These are phyloP conservation scores for Cheilosia soror DNA, from an alignment of 2,888 invertebrate genomes.

Conservation along the genomic window DNA sequence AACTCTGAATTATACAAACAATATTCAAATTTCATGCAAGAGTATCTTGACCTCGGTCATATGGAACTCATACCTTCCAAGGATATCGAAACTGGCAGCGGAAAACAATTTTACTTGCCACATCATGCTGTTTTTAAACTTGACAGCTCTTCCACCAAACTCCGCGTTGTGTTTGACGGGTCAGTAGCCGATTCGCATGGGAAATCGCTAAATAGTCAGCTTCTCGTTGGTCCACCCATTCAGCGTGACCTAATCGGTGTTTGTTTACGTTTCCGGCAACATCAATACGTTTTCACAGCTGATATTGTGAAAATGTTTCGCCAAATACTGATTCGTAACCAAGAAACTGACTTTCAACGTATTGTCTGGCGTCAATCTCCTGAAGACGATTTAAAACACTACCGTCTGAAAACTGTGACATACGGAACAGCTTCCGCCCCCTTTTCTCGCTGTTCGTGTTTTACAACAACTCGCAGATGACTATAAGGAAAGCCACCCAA, in stretches of 20 bases:
- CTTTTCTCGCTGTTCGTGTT: background rate
- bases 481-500: background rate
- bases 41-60: background rate
- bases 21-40: background rate
- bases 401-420: background rate
- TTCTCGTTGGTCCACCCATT: background rate
- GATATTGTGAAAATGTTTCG: background rate
- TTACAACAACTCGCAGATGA: background rate
- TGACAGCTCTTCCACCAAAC: background rate
- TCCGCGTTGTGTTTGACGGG: background rate
- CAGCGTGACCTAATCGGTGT: background rate
- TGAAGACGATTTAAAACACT: background rate
- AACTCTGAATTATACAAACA: background rate
- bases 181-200: background rate
- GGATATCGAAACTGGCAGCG: background rate
- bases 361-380: constrained; percentile 36
- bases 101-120: background rate
- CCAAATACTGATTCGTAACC: background rate
- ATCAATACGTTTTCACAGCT: background rate
- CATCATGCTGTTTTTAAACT: background rate
- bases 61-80: background rate
- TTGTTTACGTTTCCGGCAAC: background rate
- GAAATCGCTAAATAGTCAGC: background rate
- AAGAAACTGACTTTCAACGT: constrained; percentile 42
- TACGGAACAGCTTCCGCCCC: background rate